Conservation (phyloP, 2,113 vertebrate species). For the Cephalopterus ornatus region DNA sequence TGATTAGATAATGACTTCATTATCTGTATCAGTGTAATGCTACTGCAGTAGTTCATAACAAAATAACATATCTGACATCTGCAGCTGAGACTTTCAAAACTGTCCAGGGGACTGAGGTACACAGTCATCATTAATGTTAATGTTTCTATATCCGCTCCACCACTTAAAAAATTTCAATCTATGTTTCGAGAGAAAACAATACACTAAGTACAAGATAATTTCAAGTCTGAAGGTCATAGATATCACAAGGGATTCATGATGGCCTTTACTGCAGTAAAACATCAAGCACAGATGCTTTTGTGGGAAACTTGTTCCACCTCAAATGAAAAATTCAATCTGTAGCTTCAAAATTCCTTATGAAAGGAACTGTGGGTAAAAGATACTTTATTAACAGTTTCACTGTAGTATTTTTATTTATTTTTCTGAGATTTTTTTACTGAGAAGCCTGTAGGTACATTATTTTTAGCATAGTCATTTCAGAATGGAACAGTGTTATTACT, state of each 20-base stretch:
- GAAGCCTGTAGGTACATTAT: neutral
- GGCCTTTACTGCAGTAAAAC: neutral
- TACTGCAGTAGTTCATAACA: neutral
- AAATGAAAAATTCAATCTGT: neutral
- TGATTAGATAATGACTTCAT: slow-evolving; percentile 27
- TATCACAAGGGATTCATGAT: neutral
- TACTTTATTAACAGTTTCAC: neutral
- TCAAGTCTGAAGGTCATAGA: slow-evolving; percentile 18
- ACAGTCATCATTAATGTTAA: neutral
- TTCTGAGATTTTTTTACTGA: neutral
- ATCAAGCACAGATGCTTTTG: neutral
- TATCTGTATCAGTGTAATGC: neutral
- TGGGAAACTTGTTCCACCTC: neutral
- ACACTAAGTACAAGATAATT: neutral
- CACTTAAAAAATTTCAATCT: neutral
- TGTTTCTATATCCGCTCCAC: neutral
- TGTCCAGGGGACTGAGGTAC: neutral
- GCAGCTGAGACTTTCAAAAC: neutral
- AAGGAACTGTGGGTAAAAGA: neutral
- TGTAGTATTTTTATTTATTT: neutral
- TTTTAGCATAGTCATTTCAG: neutral
- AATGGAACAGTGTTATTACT: neutral
- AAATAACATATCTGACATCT: slow-evolving; percentile 1
- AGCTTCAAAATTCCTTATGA: neutral
- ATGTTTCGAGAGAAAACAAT: neutral